Evolutionary conservation across 1,140 invertebrate species (phyloP).

Genomic region (Elymnias hypermnestra): DNA sequence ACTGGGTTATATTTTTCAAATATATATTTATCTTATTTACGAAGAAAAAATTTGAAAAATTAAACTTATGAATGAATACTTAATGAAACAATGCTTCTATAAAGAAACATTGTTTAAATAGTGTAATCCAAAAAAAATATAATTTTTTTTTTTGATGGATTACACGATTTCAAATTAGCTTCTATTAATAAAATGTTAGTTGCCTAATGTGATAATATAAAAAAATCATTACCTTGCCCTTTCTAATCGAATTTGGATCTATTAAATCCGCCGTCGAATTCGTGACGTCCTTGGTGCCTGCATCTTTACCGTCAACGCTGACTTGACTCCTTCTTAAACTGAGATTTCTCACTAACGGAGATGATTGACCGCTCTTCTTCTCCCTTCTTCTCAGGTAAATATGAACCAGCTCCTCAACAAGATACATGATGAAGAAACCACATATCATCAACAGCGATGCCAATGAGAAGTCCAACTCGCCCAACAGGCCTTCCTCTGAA

Average conservation of each 20-base stretch:
- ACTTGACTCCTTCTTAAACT: conserved; percentile 51
- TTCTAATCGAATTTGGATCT: conserved; percentile 39
- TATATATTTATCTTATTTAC: too few relatives aligned
- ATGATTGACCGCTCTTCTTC: conserved; percentile 46
- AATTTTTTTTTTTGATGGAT: too few relatives aligned
- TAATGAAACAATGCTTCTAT: too few relatives aligned
- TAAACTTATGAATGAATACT: too few relatives aligned
- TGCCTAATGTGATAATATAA: neutral
- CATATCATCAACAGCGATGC: conserved; percentile 83
- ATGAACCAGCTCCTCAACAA: conserved; percentile 90
- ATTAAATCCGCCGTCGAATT: conserved; percentile 68
- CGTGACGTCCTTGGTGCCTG: conserved; percentile 45
- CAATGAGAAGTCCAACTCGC: conserved; percentile 79
- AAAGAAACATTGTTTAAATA: too few relatives aligned
- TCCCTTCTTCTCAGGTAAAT: conserved; percentile 77
- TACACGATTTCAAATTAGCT: too few relatives aligned
- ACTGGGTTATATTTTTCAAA: too few relatives aligned
- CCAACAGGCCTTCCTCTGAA: conserved; percentile 61
- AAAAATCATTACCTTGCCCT: conserved; percentile 28
- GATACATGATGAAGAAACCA: conserved; percentile 91
- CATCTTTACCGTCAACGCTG: conserved; percentile 26
- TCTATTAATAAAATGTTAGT: too few relatives aligned
- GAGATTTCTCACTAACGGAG: conserved; percentile 64
- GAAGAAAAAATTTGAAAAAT: too few relatives aligned
- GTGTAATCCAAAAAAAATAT: too few relatives aligned